Evolutionary conservation across 1,140 invertebrate genomes (phyloP), one percentile per base, ranked within the genome.

Genomic region (Drosophila melanica): DNA sequence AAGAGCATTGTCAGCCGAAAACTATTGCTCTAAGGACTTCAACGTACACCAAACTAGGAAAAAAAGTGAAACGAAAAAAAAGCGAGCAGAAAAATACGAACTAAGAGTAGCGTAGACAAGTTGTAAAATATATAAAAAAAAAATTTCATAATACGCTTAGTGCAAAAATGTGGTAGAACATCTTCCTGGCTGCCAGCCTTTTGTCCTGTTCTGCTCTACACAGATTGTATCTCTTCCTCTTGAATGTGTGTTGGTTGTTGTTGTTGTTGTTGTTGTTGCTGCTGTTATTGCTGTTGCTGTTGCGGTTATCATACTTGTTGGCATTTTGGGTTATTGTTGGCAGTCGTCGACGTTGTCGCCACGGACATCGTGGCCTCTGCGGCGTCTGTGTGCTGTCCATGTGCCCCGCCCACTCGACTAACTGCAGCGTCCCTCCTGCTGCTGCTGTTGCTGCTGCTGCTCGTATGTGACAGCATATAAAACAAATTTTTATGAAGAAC

Each of bases 281-380:
- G n/a, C 11, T 47, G 60, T 45, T 75, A 71, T 75, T 79, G 51
- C 62, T 82, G 68, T 44, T 85, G 70, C 59, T 80, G 74, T 66
- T 85, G 81, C 66, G 81, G 81, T 85, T 85, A 85, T 85, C 81
- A 85, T 85, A 85, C 81, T 85, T 85, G 81, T 85, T 85, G 80
- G 80, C 80, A 84, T 84, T 84, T 84, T 71, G 76, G 80, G 77
- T 77, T 85, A 85, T 85, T 80, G 81, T 85, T 85, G 81, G 60
- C 69, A 75, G 66, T 86, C 62, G 77, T 48, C 66, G 66, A 55
- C 58, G 58, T 63, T 70, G 62, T 66, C 54, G 65, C 54, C 41
- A 54, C 27, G 30, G 65, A 47, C 41, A 45, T 37, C 53, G 64
- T 67, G 54, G 55, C 47, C 55, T 41, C 51, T 86, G 70, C 60